Evolutionary conservation across 2,888 invertebrate species (phyloP), one percentile per base, ranked within the genome.

Genomic region (Cantharis lateralis): DNA sequence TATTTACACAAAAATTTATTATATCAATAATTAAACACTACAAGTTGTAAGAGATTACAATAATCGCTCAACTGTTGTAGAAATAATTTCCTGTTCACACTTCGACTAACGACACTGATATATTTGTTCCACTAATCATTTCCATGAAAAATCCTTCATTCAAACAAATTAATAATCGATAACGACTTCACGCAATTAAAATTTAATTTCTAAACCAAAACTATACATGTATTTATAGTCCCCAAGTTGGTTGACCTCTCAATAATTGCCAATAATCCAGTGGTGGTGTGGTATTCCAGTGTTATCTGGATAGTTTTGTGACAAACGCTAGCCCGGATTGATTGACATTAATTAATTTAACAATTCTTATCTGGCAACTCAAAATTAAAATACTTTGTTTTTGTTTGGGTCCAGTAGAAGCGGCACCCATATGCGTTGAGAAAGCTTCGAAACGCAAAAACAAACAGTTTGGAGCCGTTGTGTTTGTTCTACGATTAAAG

Each of bases 31-130:
- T n/a, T 48, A 48, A 48, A 48, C 48, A 48, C 48, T 48, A n/a
- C n/a, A 48, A 48, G 48, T 48, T 48, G n/a, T 48, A 48, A 48
- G 7, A 48, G 48, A 48, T 48, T 48, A 48, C 48, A 48, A 48
- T 48, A 48, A 48, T 48, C 48, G 48, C 48, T 48, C 48, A 48
- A 48, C 64, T 66, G 15, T 66, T 20, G 24, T 24, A n/a, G n/a
- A 66, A 66, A 66, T 24, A 66, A 66, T 66, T 66, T 66, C 64
- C 64, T 18, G 64, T 66, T 66, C 64, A 16, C 64, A 66, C 64
- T 66, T 66, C 24, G 24, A 24, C n/a, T 48, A 20, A 66, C 7
- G 64, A 66, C 64, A 66, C 13, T 66, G 64, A 66, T 66, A 18
- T 66, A 66, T 20, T 66, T 24, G 16, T 24, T n/a, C 18, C 64